A percentile compares a stretch with the other conserved stretches of the same genome.
Conservation (phyloP, 2,888 invertebrate genomes). For the Thumatha senex region DNA sequence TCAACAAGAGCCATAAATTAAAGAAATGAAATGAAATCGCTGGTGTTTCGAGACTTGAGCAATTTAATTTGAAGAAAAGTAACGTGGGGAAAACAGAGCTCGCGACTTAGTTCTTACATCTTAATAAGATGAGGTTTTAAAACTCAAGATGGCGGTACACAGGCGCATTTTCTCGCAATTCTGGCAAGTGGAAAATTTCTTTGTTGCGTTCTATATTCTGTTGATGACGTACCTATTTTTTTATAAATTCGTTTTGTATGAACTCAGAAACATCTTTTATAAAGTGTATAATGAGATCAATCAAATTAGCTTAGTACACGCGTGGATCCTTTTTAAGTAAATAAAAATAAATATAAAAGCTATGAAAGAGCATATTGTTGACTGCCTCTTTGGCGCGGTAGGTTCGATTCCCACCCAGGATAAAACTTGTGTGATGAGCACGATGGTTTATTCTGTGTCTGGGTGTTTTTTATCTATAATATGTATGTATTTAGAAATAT, state of each 20-base stretch:
- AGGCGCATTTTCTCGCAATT: background rate
- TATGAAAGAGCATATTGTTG: too few species aligned
- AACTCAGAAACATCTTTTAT: too few species aligned
- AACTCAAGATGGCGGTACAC: conserved; percentile 6
- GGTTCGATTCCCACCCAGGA: too few species aligned
- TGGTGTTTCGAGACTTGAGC: conserved; percentile 12
- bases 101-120: conserved; percentile 15
- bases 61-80: conserved; percentile 35
- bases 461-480: too few species aligned
- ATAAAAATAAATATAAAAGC: too few species aligned
- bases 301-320: too few species aligned
- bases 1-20: conserved; percentile 1
- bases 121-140: conserved; percentile 18
- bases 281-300: too few species aligned
- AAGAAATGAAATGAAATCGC: conserved; percentile 10
- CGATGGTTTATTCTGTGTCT: too few species aligned
- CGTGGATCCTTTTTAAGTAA: too few species aligned
- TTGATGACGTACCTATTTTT: background rate
- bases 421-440: too few species aligned
- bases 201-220: background rate
- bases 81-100: conserved; percentile 21
- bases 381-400: too few species aligned
- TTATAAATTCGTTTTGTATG: background rate
- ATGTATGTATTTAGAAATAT: too few species aligned
- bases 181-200: background rate